These are phyloP conservation scores for Nomada goodeniana DNA, from an alignment of 2,888 invertebrate genomes.

Conservation along the genomic window DNA sequence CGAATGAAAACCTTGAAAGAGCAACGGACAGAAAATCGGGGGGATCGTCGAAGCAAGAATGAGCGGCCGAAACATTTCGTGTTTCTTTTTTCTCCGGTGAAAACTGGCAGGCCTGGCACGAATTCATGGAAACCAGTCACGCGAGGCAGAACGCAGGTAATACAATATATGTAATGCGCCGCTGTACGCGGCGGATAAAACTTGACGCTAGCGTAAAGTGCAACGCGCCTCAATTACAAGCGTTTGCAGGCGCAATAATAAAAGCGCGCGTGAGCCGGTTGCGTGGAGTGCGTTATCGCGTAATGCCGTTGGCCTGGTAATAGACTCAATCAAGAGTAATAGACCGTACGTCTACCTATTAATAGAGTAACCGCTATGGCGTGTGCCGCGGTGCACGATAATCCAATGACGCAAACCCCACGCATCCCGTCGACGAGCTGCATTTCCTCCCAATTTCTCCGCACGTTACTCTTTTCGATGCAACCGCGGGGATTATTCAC, in stretches of 20 bases:
- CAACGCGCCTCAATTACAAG: conserved; percentile 49
- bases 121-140: conserved; percentile 19
- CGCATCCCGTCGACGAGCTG: too few relatives aligned
- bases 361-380: conserved; percentile 70
- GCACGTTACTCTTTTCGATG: not conserved
- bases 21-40: not conserved
- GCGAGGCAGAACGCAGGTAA: not conserved
- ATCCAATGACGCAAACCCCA: conserved; percentile 50
- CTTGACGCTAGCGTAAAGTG: conserved; percentile 16
- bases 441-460: not conserved
- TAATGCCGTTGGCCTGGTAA: conserved; percentile 75
- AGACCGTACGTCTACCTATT: conserved; percentile 75
- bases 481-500: conserved; percentile 1
- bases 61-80: too few relatives aligned
- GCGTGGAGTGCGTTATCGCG: conserved; percentile 70
- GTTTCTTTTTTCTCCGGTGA: too few relatives aligned
- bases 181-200: conserved; percentile 8
- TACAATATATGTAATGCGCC: not conserved
- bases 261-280: conserved; percentile 25
- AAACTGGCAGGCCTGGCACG: not conserved
- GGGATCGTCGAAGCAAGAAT: not conserved
- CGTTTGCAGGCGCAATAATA: conserved; percentile 42
- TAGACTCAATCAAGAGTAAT: conserved; percentile 79
- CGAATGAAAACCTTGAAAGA: too few relatives aligned
- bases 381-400: conserved; percentile 58